Evolutionary conservation across 92 coral and sea anemone species (phyloP).

Genomic region (Blastomussa wellsi): DNA sequence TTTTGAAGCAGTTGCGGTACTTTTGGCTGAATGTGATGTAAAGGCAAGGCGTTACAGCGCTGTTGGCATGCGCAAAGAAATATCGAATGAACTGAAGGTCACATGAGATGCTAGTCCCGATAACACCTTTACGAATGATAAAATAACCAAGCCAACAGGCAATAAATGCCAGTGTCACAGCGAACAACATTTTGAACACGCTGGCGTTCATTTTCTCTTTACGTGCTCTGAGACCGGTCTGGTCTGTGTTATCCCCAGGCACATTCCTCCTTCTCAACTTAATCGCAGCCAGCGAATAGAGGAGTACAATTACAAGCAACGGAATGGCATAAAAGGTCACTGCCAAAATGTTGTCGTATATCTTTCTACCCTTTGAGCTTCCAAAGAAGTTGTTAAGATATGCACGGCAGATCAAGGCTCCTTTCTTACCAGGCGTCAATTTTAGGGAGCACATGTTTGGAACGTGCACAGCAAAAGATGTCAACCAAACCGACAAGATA

Average conservation of each 20-base stretch:
- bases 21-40: constrained; percentile 65
- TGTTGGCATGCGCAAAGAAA: constrained; percentile 22
- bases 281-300: background rate
- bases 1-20: constrained; percentile 55
- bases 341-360: constrained; percentile 15
- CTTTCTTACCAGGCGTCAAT: background rate
- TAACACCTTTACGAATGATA: constrained; percentile 7
- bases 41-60: constrained; percentile 68
- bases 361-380: constrained; percentile 22
- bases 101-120: constrained; percentile 8
- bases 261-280: constrained; percentile 7
- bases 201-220: constrained; percentile 15
- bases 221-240: background rate
- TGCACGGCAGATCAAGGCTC: background rate
- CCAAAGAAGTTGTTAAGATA: constrained; percentile 20
- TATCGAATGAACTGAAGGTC: constrained; percentile 11
- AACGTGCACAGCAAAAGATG: background rate
- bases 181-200: constrained; percentile 17
- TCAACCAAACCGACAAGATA: constrained; percentile 7
- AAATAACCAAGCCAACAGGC: constrained; percentile 20
- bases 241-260: background rate
- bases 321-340: constrained; percentile 18
- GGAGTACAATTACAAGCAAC: background rate
- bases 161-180: constrained; percentile 17
- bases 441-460: background rate